Evolutionary conservation across 2,888 invertebrate genomes (phyloP), one percentile per base, ranked within the genome.

Genomic region (Spisula subtruncata): DNA sequence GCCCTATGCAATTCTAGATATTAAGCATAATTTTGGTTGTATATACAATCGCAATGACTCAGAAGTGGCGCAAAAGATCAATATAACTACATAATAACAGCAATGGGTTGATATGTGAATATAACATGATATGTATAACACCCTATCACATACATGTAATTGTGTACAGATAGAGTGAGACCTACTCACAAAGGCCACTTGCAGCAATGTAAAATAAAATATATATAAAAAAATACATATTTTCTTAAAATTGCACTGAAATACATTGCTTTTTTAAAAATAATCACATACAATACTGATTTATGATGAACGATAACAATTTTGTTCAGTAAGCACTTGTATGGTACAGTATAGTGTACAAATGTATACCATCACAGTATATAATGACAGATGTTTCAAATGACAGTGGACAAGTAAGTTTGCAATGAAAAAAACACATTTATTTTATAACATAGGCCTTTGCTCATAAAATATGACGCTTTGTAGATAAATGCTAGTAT

Each of bases 141-240:
- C 51, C 5, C 51, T 51, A 51, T 51, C 51, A 51, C 51, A 51
- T 16, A 51, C 51, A 12, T 8, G 51, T 51, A 51, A 6, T 51
- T 51, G 51, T 51, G 51, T 51, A 51, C 14, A 16, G 51, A 51
- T 51, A 51, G 5, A 51, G 51, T 51, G 51, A 51, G 51, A 51
- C 51, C 12, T 16, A 51, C 51, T 51, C 12, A 51, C 51, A 6
- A n/a, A 66, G 60, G 60, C 60, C 60, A 66, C 12, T 66, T n/a
- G 60, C 25, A 8, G 60, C 20, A 66, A 66, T 66, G 25, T 66
- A 66, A 66, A 66, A 66, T 66, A 25, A 66, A 66, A 66, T 66
- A 66, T 25, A 66, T 66, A 10, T n/a, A n/a, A n/a, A 66, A 25
- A 25, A 66, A 66, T 66, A 66, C 41, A 41, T 66, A n/a, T 66